Conservation (phyloP, 2,888 invertebrate genomes). For the Ectemnius continuus region DNA sequence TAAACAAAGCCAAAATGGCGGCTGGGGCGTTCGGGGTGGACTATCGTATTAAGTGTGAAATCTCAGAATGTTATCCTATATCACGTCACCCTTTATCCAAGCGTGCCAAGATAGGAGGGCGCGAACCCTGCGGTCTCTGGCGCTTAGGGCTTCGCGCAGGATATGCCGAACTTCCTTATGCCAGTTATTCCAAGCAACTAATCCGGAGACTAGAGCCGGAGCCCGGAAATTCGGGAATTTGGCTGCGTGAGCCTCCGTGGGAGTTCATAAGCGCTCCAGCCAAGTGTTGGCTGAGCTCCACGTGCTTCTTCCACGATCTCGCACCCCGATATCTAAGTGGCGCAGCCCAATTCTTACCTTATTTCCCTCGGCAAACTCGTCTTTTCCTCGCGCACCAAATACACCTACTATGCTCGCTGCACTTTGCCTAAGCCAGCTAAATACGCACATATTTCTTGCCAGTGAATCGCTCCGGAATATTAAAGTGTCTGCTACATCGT, state of each 20-base stretch:
- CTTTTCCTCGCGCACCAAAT: no score
- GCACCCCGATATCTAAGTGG: no score
- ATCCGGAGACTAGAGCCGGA: constrained; percentile 1
- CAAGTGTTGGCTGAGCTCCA: background rate
- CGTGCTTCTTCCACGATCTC: background rate
- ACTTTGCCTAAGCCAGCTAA: no score
- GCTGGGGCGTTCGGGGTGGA: no score
- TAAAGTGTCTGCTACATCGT: no score
- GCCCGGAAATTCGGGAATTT: background rate
- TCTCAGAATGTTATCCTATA: background rate
- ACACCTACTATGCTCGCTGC: no score
- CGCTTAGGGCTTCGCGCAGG: background rate
- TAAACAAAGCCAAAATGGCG: no score
- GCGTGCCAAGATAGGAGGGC: constrained; percentile 6
- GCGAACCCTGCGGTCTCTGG: background rate
- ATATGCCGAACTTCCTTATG: background rate
- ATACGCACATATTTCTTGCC: no score
- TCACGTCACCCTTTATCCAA: constrained; percentile 1
- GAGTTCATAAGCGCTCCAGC: constrained; percentile 2
- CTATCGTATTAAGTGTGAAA: no score
- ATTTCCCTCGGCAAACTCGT: no score
- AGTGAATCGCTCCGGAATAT: no score
- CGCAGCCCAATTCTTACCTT: no score
- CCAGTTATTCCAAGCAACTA: constrained; percentile 9
- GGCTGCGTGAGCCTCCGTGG: background rate